Base-by-base conservation (phyloP, 2,888 invertebrate genomes). In the Hirtodrosophila cameraria region DNA sequence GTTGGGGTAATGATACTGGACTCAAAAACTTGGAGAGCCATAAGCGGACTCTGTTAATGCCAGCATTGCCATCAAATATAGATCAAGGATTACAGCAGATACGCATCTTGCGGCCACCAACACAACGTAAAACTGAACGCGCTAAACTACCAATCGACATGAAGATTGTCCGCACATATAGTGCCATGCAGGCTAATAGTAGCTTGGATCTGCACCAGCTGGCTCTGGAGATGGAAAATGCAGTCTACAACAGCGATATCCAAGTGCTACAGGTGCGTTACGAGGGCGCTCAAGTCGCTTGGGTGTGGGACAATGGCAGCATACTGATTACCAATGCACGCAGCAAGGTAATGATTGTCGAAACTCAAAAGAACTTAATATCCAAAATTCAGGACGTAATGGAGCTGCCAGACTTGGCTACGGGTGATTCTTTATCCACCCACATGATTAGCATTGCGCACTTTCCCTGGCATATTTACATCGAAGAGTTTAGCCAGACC, bases 261-360 rank as follows among this genome's bases (percentile, higher is more conserved):
- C 55, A 63, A 30, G 79, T 76, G 31, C 15, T 76, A 7, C 66
- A 70, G 18, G 42, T 43, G 15, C 49, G 25, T 4, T 70, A 18
- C 8, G 58, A 39, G 18, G 35, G 11, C 2, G 41, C 41, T 0
- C 55, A 59, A 9, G 4, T 67, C 6, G 58, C 63, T 4, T 75
- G 77, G 77, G 41, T 79, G 1, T 79, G 76, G 76, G 8, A 33
- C 4, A 53, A 69, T 27, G 73, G 76, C 35, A 50, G 12, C 13
- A 27, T 76, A 0, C 36, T 76, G 30, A 69, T 79, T 5, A 50
- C 28, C 8, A 75, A 75, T 46, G 60, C 58, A 0, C 30, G 46
- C 7, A 70, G 16, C 12, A 50, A 57, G 5, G 7, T 16, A 1
- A 11, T 45, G 3, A 36, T 79, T 7, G 7, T 3, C 0, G 36